Conservation (phyloP, 2,113 vertebrate species). For the Esox niger region DNA sequence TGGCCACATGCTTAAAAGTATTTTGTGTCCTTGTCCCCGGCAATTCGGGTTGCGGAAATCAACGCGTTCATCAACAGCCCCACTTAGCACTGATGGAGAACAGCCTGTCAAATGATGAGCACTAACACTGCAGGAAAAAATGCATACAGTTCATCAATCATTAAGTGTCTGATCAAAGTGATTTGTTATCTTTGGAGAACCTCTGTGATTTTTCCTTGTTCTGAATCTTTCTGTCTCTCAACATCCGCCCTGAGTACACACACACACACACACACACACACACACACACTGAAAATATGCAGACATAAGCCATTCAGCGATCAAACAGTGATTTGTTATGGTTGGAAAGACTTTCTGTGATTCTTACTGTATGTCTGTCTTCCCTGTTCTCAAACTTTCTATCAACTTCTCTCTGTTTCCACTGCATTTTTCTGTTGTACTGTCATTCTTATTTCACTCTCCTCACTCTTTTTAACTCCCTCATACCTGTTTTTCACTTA, state of each 20-base stretch:
- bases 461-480: not conserved
- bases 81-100: not conserved
- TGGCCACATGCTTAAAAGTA: too few species aligned
- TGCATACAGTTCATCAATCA: not conserved
- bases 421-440: not conserved
- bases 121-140: conserved; percentile 21
- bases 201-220: not conserved
- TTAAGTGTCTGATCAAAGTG: not conserved
- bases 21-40: too few species aligned
- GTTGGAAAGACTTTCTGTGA: not conserved
- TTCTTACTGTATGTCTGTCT: not conserved
- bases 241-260: too few species aligned
- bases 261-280: too few species aligned
- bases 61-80: conserved; percentile 14
- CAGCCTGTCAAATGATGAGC: conserved; percentile 2
- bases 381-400: not conserved
- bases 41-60: too few species aligned
- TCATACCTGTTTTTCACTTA: not conserved
- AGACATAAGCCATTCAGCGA: not conserved
- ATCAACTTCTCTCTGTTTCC: not conserved
- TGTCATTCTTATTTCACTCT: not conserved
- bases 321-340: not conserved
- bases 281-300: conserved; percentile 25
- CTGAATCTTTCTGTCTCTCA: not conserved
- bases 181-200: not conserved